Percentiles rank a stretch among this genome's conserved stretches.
Evolutionary conservation across 2,797 vertebrate genomes (phyloP).

Genomic region (Gallirallus australis): DNA sequence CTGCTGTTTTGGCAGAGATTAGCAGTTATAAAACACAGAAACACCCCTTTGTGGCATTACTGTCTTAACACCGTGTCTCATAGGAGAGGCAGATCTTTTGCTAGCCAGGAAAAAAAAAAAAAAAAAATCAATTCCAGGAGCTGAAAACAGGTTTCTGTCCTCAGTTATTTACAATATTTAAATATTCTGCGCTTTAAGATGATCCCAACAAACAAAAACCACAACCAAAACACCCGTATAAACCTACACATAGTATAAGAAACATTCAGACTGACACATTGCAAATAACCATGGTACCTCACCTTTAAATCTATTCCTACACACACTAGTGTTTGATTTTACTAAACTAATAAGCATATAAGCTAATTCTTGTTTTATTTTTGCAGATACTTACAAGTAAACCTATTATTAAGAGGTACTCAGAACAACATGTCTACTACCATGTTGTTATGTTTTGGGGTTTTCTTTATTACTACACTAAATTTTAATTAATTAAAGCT

Average conservation of each 20-base stretch:
- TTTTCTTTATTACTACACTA: background rate
- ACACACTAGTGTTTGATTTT: background rate
- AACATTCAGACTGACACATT: background rate
- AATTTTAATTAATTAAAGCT: background rate
- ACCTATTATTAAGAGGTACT: background rate
- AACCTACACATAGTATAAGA: background rate
- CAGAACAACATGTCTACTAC: background rate
- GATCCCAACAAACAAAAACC: background rate
- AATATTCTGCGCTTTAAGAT: background rate
- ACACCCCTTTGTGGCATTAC: background rate
- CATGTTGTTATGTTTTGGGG: background rate
- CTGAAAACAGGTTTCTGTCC: background rate
- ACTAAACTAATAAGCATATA: background rate
- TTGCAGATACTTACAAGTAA: background rate
- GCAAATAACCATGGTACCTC: background rate
- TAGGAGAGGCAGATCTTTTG: background rate
- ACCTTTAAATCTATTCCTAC: background rate
- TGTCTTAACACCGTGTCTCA: background rate
- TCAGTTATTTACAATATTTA: background rate
- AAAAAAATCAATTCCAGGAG: background rate
- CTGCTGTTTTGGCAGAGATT: constrained; percentile 18
- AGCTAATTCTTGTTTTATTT: background rate
- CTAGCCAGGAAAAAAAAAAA: background rate
- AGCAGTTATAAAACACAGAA: constrained; percentile 36
- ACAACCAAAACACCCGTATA: background rate